Evolutionary conservation across 2,888 invertebrate genomes (phyloP).

Genomic region (Mantis religiosa): DNA sequence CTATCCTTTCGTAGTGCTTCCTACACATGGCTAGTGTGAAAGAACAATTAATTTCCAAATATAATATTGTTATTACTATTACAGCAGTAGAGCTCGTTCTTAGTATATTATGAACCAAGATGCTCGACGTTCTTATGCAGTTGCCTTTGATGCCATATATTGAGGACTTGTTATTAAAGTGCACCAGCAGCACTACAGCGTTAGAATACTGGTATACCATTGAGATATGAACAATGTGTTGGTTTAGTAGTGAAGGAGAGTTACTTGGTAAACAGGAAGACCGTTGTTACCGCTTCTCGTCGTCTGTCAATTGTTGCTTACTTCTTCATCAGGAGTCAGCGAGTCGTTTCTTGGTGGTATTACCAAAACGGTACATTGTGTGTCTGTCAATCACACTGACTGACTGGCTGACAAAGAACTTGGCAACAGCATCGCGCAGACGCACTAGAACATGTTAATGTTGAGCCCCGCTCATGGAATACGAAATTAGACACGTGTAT

Average conservation of each 20-base stretch:
- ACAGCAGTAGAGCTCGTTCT: too few species aligned
- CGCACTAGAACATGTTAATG: background rate
- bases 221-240: background rate
- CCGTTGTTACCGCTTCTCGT: background rate
- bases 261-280: background rate
- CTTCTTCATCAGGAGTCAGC: background rate
- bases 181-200: too few species aligned
- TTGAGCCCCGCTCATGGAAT: background rate
- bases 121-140: too few species aligned
- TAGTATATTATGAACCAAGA: too few species aligned
- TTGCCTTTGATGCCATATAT: too few species aligned
- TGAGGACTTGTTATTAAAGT: too few species aligned
- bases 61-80: too few species aligned
- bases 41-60: too few species aligned
- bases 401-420: background rate
- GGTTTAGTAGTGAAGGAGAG: background rate
- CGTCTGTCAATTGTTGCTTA: background rate
- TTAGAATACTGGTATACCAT: too few species aligned
- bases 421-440: background rate
- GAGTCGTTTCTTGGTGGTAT: background rate
- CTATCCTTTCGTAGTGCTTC: too few species aligned
- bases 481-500: background rate
- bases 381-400: background rate
- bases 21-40: too few species aligned
- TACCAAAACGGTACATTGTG: background rate